A percentile compares a stretch with the other conserved stretches of the same genome.
Evolutionary conservation across 2,797 vertebrate species (phyloP).

Genomic region (Denticeps clupeoides): DNA sequence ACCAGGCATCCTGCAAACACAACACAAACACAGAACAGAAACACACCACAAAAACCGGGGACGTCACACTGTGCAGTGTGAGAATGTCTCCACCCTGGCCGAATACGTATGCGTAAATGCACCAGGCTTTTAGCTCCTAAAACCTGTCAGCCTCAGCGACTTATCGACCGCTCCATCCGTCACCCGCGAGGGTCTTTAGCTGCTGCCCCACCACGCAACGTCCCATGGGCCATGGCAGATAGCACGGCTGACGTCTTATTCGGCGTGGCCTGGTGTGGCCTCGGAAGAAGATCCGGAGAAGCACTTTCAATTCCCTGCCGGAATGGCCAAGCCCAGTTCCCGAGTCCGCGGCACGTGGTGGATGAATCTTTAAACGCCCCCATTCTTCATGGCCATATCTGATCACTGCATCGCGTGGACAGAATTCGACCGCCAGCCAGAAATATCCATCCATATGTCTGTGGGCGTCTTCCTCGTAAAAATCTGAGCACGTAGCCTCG

Average conservation of each 20-base stretch:
- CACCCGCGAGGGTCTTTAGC: conserved; percentile 14
- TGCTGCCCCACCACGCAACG: conserved; percentile 4
- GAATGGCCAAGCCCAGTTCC: background rate
- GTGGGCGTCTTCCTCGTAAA: too few species aligned
- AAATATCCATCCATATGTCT: too few species aligned
- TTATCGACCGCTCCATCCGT: conserved; percentile 18
- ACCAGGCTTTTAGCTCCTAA: conserved; percentile 23
- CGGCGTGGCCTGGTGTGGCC: conserved; percentile 1
- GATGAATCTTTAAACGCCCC: conserved; percentile 8
- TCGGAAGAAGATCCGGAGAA: conserved; percentile 3
- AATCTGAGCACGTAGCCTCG: too few species aligned
- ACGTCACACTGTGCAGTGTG: too few species aligned
- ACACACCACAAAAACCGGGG: too few species aligned
- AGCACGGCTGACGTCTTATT: conserved; percentile 6
- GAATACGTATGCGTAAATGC: conserved; percentile 13
- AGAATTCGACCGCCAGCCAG: background rate
- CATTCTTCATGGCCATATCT: conserved; percentile 6
- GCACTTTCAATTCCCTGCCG: conserved; percentile 11
- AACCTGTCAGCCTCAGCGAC: conserved; percentile 16
- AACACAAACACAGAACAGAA: too few species aligned
- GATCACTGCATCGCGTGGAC: background rate
- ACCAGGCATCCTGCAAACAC: too few species aligned
- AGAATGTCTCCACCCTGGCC: background rate
- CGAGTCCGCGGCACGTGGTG: background rate
- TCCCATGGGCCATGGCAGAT: conserved; percentile 14